A percentile compares a stretch with the other conserved stretches of the same genome.
Conservation (phyloP, 2,888 invertebrate genomes). For the Rhyacophila evoluta region DNA sequence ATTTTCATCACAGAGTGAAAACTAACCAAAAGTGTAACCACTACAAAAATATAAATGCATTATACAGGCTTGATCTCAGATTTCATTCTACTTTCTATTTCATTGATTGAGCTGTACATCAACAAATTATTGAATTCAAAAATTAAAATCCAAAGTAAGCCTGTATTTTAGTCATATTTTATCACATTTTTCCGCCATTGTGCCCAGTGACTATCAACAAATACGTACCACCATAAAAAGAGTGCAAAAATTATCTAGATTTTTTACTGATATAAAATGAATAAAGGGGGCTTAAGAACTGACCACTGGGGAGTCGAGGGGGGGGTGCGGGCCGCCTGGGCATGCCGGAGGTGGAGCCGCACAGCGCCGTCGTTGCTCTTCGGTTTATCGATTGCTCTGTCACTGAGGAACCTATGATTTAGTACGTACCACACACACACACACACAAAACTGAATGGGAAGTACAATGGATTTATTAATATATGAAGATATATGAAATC, state of each 20-base stretch:
- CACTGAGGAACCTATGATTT: background rate
- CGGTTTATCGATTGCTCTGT: conserved; percentile 32
- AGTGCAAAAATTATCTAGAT: conserved; percentile 14
- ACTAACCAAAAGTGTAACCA: too few relatives aligned
- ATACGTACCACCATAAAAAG: background rate
- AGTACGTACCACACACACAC: background rate
- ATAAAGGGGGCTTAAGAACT: background rate
- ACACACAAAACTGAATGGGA: background rate
- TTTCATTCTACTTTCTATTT: too few relatives aligned
- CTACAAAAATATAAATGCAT: too few relatives aligned
- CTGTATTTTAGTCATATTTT: too few relatives aligned
- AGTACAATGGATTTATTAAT: conserved; percentile 13
- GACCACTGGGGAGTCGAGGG: conserved; percentile 58
- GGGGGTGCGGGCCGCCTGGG: conserved; percentile 64
- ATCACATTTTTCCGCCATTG: too few relatives aligned
- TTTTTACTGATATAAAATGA: background rate
- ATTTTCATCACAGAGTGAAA: too few relatives aligned
- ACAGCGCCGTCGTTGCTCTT: conserved; percentile 55
- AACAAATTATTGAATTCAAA: too few relatives aligned
- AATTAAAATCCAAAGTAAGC: too few relatives aligned
- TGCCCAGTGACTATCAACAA: background rate
- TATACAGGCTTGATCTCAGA: too few relatives aligned
- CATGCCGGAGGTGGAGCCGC: conserved; percentile 63
- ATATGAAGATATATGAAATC: background rate
- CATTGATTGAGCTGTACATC: too few relatives aligned